Base-by-base conservation (phyloP, 35 echinoderm and acorn worm species). In the Hemicentrotus pulcherrimus region DNA sequence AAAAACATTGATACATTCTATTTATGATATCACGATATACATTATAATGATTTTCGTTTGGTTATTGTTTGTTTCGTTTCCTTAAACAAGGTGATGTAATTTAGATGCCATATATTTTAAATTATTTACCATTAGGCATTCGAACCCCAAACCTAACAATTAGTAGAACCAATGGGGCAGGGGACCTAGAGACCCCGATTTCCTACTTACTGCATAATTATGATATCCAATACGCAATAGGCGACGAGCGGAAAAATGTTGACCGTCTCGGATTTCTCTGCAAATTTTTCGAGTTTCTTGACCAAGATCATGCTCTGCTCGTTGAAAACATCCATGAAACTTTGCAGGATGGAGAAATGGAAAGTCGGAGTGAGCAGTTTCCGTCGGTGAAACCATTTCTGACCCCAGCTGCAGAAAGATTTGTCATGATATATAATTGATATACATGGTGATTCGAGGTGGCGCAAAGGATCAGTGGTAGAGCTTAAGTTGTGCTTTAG, bases 291-390 rank as follows among this genome's bases (percentile, higher is more conserved):
- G 35, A 99, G 91, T 47, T 97, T 99, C 86, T 88, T 31, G n/a
- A 89, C 95, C 16, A 99, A 86, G 59, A 96, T 96, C 61, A 91
- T 47, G 12, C 96, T 94, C 70, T 99, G 95, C 46, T 99, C 98
- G 91, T 99, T 99, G 95, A 97, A 99, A 30, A 97, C 92, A 6
- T 94, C 95, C 31, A 97, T 32, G 90, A 99, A 99, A 41, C 91
- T 86, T 28, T 96, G 96, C 35, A 99, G 94, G 86, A 99, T 97
- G 86, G 91, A 78, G 92, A 99, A 99, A 65, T 99, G 98, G 65
- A 99, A 99, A 15, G 98, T 95, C 61, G 98, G 96, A 0, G 98
- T 99, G 30, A 99, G 93, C 24, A 99, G 32, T 94, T 97, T 99
- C 2, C 98, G 86, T 47, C 98, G 95, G 31, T 91, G 86, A 47